Percentiles rank a stretch among this genome's conserved stretches.
Conservation (phyloP, 2,797 vertebrate genomes). For the Benthosema pterotum region DNA sequence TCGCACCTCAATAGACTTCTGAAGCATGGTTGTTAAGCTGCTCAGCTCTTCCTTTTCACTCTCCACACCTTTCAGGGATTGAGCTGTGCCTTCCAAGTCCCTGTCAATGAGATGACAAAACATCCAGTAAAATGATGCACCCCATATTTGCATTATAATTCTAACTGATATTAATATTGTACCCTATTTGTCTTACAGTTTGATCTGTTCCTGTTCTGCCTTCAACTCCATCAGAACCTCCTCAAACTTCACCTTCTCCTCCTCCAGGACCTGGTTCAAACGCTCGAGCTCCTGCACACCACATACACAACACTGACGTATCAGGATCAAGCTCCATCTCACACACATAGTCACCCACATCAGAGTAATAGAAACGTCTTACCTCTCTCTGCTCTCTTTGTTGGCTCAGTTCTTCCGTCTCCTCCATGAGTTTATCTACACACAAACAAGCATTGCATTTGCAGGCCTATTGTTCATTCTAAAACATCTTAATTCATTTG, state of each 20-base stretch:
- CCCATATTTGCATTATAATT: too few species aligned
- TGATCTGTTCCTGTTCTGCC: conserved; percentile 93
- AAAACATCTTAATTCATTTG: neutral
- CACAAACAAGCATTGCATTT: conserved; percentile 29
- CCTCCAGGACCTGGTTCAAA: conserved; percentile 92
- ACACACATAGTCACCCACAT: neutral
- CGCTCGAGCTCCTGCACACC: conserved; percentile 88
- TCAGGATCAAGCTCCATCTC: too few species aligned
- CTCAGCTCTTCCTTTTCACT: conserved; percentile 90
- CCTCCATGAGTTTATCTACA: conserved; percentile 97
- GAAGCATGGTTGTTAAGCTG: conserved; percentile 84
- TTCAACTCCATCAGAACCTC: conserved; percentile 93
- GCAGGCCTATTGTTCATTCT: neutral
- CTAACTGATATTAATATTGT: too few species aligned
- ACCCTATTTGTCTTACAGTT: conserved; percentile 72
- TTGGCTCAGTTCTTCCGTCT: conserved; percentile 93
- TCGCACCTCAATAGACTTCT: conserved; percentile 91
- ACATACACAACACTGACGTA: neutral
- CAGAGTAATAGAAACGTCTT: conserved; percentile 4
- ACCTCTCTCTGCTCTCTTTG: conserved; percentile 95
- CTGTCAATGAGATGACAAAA: conserved; percentile 65
- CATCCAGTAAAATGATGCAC: too few species aligned
- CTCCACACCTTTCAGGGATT: conserved; percentile 90
- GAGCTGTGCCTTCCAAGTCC: conserved; percentile 90
- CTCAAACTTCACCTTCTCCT: conserved; percentile 94